Base-by-base conservation (phyloP, 1,140 invertebrate genomes). In the Parapsyche elsis region DNA sequence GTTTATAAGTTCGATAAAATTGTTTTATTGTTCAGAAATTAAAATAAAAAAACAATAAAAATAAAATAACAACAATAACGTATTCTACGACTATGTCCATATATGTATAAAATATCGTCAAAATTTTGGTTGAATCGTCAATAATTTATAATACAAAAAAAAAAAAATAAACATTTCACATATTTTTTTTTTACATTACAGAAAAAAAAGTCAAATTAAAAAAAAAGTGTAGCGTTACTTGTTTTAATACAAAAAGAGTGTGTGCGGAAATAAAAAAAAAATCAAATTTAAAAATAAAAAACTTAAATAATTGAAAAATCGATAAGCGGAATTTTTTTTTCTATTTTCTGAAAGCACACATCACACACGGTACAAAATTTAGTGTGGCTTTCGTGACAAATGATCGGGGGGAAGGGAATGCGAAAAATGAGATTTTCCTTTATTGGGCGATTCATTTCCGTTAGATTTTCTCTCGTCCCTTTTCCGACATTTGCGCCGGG, bases 31-130 rank as follows among this genome's bases (percentile, higher is more conserved):
- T 79, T 78, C 78, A 83, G 59, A 79, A 78, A 70, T 70, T 71
- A 53, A 71, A 77, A 64, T 44, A 77, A 49, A 53, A 75, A 83
- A 83, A 83, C 82, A 83, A 79, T 67, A 80, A 83, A 79, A 78
- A 77, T 38, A 77, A 81, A 81, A 83, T 83, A 83, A 83, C 82
- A 83, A 83, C 80, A 83, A 83, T 83, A 83, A 83, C 82, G 81
- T 79, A 26, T 79, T 78, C 79, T 82, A 82, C 78, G 81, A 82
- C 81, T 38, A 38, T 82, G 80, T 81, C 79, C 71, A 81, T 83
- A 30, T 64, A 76, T 61, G 23, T 53, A 76, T 76, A 76, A 38
- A 49, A 80, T 80, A 76, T 74, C 61, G 45, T 82, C 76, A 80
- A 67, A 73, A 82, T 82, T 75, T 82, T 82, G 81, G 81, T 80